Evolutionary conservation across 2,888 invertebrate species (phyloP), one percentile per base, ranked within the genome.

Genomic region (Apamea anceps): DNA sequence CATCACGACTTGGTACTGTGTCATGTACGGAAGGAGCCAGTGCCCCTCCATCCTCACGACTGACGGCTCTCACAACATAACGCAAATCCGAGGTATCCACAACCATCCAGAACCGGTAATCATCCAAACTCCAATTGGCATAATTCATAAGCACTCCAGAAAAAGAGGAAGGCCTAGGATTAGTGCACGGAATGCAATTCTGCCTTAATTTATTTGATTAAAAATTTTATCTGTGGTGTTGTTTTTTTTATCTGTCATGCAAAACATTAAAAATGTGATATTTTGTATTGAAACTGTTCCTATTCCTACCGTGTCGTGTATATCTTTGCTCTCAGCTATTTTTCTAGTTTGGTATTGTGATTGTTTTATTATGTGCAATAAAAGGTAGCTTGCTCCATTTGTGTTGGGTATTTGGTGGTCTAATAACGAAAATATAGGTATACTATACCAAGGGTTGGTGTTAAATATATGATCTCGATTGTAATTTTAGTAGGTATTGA

Each of bases 1-100:
- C 3, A 73, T 74, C 32, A 91, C 81, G 45, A 91, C 90, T 4
- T 94, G 94, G 93, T 93, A 94, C 84, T 94, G 94, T 73, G 89
- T 91, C 0, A 93, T 92, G 93, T 94, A 94, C 32, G 77, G 81
- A 32, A 84, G 83, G 12, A 79, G 68, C 15, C 91, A 92, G 63
- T 94, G 94, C 72, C 84, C 86, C 2, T 91, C 93, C 0, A 86
- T 90, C 28, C 81, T 94, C 5, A 91, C 87, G 0, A 93, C 94
- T 0, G 90, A 94, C 37, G 71, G 74, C 0, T 78, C 82, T n/a
- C 90, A 94, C 48, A 91, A 91, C 73, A 92, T 94, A 1, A 87
- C 93, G 0, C 91, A 89, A 66, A 91, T 93, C 18, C 87, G 90
- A 68, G 93, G 93, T 0, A 45, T 51, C 0, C 93, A 94, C 79